Conservation (phyloP, 2,797 vertebrate genomes). For the Uromys caudimaculatus region DNA sequence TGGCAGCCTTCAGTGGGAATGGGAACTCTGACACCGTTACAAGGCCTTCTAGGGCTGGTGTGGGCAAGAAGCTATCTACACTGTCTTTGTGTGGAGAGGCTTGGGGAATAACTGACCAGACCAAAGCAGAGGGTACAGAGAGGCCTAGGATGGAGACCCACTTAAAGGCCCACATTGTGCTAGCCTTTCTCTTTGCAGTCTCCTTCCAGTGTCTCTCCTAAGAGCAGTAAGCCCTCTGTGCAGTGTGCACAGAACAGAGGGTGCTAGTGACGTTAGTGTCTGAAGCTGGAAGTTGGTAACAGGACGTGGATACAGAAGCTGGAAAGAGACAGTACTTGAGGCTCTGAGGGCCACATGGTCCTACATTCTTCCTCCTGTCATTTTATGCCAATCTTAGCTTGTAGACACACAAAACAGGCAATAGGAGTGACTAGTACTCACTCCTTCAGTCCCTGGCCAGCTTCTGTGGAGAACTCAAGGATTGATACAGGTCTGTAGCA, state of each 20-base stretch:
- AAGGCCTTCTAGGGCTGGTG: background rate
- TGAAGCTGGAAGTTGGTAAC: background rate
- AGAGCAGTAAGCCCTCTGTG: background rate
- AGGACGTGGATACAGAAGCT: no score
- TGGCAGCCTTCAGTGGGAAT: background rate
- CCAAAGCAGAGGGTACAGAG: fast-evolving
- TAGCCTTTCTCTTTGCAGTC: background rate
- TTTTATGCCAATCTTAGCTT: background rate
- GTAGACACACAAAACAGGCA: fast-evolving
- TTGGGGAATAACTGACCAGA: fast-evolving
- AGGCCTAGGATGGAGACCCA: background rate
- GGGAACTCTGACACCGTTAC: fast-evolving
- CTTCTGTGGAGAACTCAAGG: background rate
- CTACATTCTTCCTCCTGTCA: no score
- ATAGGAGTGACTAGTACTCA: background rate
- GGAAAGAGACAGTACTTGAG: background rate
- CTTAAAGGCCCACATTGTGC: background rate
- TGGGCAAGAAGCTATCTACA: background rate
- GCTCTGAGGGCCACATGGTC: fast-evolving
- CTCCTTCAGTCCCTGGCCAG: background rate
- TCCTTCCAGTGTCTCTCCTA: background rate
- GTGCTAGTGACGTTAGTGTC: background rate
- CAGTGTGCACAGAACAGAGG: background rate
- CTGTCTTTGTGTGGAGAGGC: background rate
- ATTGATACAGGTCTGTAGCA: background rate